A percentile compares a stretch with the other conserved stretches of the same genome.
Conservation (phyloP, 1,140 invertebrate genomes). For the Campoletis sonorensis region DNA sequence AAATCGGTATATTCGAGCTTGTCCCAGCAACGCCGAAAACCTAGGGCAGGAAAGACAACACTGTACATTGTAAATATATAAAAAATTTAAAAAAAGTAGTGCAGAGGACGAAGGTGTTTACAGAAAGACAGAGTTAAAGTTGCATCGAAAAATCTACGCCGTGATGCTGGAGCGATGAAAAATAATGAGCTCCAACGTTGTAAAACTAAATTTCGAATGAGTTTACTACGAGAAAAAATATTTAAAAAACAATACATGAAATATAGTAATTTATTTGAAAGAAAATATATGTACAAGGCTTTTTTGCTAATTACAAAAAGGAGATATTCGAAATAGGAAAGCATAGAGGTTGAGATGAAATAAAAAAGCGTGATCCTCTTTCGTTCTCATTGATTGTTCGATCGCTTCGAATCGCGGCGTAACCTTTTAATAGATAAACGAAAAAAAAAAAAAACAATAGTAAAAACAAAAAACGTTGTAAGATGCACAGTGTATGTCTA, state of each 20-base stretch:
- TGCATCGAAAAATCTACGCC: slow-evolving; percentile 55
- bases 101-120: slow-evolving; percentile 59
- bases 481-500: slow-evolving; percentile 59
- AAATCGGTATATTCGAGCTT: slow-evolving; percentile 47
- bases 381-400: slow-evolving; percentile 37
- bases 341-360: background rate
- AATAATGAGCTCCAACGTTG: slow-evolving; percentile 5
- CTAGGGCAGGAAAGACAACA: slow-evolving; percentile 71
- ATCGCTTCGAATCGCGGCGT: slow-evolving; percentile 50
- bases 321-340: slow-evolving; percentile 18
- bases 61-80: slow-evolving; percentile 76
- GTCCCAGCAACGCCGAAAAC: slow-evolving; percentile 57
- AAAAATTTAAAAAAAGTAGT: slow-evolving; percentile 56
- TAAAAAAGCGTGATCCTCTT: slow-evolving; percentile 8
- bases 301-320: too few species aligned
- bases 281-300: background rate
- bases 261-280: slow-evolving; percentile 42
- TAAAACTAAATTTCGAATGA: slow-evolving; percentile 10
- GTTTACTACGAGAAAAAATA: background rate
- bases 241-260: background rate
- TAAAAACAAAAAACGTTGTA: slow-evolving; percentile 53
- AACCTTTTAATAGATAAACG: slow-evolving; percentile 61
- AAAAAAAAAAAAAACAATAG: slow-evolving; percentile 49
- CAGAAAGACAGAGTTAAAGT: slow-evolving; percentile 59
- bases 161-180: slow-evolving; percentile 44